These are phyloP conservation scores for Lochmaea capreae DNA, from an alignment of 2,888 invertebrate genomes.

Conservation along the genomic window DNA sequence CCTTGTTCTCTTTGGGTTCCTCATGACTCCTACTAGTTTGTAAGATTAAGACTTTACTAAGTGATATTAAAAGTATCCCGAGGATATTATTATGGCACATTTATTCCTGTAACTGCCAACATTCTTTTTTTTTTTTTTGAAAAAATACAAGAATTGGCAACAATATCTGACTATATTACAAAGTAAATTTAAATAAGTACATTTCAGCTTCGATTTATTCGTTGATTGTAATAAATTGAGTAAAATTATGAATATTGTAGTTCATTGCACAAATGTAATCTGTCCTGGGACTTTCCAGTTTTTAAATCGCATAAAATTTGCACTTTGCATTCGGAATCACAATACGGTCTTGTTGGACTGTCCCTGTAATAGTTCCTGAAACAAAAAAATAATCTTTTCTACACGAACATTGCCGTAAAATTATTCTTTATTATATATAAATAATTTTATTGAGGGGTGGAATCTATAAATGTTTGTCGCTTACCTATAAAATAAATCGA, in stretches of 20 bases:
- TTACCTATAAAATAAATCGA: conserved; percentile 90
- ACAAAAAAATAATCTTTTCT: conserved; percentile 41
- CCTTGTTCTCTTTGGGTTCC: too few species aligned
- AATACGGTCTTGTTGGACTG: conserved; percentile 82
- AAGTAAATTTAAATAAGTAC: neutral
- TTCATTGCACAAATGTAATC: conserved; percentile 82
- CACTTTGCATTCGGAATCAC: conserved; percentile 85
- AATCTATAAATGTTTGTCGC: conserved; percentile 40
- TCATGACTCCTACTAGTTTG: too few species aligned
- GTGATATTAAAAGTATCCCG: too few species aligned
- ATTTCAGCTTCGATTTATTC: neutral
- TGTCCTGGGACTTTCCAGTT: conserved; percentile 86
- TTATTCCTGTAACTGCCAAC: too few species aligned
- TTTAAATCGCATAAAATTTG: conserved; percentile 87
- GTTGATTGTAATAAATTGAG: neutral
- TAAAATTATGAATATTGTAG: conserved; percentile 67
- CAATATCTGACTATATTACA: neutral
- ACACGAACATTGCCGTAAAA: neutral
- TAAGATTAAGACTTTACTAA: too few species aligned
- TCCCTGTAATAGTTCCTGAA: conserved; percentile 88
- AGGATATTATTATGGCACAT: too few species aligned
- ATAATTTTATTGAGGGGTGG: too few species aligned
- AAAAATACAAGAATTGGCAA: too few species aligned
- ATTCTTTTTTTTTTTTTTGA: too few species aligned
- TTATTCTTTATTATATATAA: too few species aligned